phyloP scores from a whole-genome alignment of 2,113 vertebrate species.

The Platysternon megacephalum region DNA sequence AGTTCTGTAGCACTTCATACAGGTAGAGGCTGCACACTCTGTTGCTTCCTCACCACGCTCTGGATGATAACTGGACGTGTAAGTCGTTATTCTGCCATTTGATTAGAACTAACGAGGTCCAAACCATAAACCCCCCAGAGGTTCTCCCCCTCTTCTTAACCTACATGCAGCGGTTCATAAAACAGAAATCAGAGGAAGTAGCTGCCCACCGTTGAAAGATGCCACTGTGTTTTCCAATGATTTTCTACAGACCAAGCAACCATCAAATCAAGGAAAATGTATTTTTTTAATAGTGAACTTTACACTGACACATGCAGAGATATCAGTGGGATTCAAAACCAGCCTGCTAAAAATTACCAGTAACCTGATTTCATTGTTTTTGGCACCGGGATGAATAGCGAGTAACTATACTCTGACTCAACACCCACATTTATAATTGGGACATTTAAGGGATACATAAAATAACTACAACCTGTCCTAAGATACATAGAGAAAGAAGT shows the following conservation, averaged over 20 bases:
- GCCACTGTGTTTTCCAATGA: not conserved
- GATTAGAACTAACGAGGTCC: accelerated
- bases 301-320: accelerated
- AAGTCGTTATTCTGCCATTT: accelerated
- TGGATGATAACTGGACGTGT: not conserved
- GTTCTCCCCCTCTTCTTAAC: not conserved
- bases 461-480: accelerated
- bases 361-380: not conserved
- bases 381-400: not conserved
- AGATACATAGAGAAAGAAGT: accelerated
- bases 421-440: not conserved
- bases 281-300: not conserved
- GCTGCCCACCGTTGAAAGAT: accelerated
- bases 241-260: not conserved
- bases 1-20: accelerated
- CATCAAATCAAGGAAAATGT: constrained; percentile 1
- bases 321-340: not conserved
- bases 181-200: not conserved
- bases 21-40: not conserved
- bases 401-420: not conserved
- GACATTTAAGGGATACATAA: not conserved
- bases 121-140: not conserved
- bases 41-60: not conserved
- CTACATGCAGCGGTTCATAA: accelerated
- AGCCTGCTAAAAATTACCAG: not conserved